Percentiles rank a stretch among this genome's conserved stretches.
phyloP scores from a whole-genome alignment of 2,797 vertebrate genomes.

The Psittacula echo region DNA sequence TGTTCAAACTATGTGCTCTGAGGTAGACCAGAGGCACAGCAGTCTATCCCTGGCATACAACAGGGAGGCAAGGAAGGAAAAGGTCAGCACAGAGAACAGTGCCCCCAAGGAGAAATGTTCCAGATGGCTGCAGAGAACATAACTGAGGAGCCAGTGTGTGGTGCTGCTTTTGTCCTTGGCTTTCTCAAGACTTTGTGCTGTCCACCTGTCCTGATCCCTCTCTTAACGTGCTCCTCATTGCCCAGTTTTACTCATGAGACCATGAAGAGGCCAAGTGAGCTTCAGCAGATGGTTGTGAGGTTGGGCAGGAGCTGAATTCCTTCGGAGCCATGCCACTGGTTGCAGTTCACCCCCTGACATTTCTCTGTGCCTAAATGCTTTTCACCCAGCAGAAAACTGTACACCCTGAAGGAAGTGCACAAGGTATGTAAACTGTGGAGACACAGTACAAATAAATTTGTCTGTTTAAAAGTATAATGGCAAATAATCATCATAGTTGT shows the following conservation, averaged over 20 bases:
- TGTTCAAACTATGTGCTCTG: not conserved
- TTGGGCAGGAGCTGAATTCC: not conserved
- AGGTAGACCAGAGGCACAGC: not conserved
- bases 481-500: not conserved
- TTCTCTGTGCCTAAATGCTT: not conserved
- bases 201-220: not conserved
- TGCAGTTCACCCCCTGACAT: not conserved
- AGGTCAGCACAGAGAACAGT: not conserved
- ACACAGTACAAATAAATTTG: not conserved
- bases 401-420: not conserved
- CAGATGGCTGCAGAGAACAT: not conserved
- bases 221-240: not conserved
- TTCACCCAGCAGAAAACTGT: not conserved
- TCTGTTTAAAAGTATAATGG: not conserved
- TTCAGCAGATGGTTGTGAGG: not conserved
- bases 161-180: not conserved
- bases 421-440: not conserved
- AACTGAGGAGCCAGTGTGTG: not conserved
- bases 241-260: not conserved
- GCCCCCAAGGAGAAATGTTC: not conserved
- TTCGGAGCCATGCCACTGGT: rapidly evolving
- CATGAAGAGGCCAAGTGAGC: not conserved
- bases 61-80: not conserved
- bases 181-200: not conserved
- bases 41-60: not conserved